Conservation (phyloP, 2,797 vertebrate species). For the Gallinago nigripennis region DNA sequence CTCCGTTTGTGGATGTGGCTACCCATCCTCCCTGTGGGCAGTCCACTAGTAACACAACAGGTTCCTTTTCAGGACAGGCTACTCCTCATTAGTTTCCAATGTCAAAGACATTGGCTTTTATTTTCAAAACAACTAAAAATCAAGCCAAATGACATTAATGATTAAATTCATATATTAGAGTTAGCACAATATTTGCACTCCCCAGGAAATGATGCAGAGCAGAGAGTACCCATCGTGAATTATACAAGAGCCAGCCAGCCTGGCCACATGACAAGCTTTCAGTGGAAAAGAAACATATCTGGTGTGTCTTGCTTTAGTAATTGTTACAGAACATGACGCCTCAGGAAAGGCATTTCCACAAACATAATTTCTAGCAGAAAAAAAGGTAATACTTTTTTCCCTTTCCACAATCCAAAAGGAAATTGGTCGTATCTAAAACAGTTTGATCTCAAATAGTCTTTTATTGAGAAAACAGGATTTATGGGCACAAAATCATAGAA, state of each 20-base stretch:
- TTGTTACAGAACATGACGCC: background rate
- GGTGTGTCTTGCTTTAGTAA: background rate
- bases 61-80: background rate
- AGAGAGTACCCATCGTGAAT: background rate
- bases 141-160: background rate
- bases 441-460: background rate
- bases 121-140: background rate
- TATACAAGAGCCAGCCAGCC: background rate
- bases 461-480: background rate
- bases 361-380: background rate
- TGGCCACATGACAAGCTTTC: background rate
- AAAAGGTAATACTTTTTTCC: background rate
- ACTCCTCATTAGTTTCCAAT: background rate
- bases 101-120: background rate
- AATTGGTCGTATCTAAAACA: background rate
- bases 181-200: background rate
- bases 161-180: background rate
- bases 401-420: background rate
- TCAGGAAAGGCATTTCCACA: background rate
- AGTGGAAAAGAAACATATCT: background rate
- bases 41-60: background rate
- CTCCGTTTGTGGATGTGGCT: background rate
- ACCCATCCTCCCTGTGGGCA: background rate
- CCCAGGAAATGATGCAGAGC: background rate
- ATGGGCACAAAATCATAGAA: background rate